Evolutionary conservation across 2,888 invertebrate species (phyloP).

Genomic region (Erebia ligea): DNA sequence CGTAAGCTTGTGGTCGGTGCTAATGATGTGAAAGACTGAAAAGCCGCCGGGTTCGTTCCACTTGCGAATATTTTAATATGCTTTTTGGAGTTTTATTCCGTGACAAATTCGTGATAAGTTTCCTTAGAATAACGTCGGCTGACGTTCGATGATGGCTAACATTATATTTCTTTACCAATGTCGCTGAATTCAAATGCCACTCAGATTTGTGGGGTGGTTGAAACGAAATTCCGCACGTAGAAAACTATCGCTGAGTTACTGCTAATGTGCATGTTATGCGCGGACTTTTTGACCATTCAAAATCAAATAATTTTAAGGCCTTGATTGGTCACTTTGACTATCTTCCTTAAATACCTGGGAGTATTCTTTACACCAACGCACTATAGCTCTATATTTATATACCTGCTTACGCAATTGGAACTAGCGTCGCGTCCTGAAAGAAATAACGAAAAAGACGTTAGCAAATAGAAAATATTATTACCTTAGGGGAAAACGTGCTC

Average conservation of each 20-base stretch:
- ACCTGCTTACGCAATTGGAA: not conserved
- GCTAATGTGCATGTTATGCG: too few relatives aligned
- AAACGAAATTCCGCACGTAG: too few relatives aligned
- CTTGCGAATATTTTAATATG: constrained; percentile 30
- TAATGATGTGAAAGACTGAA: constrained; percentile 60
- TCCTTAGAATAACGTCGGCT: not conserved
- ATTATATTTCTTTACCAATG: too few relatives aligned
- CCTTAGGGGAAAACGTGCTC: constrained; percentile 36
- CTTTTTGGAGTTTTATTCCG: constrained; percentile 14
- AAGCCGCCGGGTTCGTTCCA: constrained; percentile 30
- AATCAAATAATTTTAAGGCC: too few relatives aligned
- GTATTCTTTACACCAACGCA: too few relatives aligned
- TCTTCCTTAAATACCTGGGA: too few relatives aligned
- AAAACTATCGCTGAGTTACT: too few relatives aligned
- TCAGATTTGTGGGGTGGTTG: too few relatives aligned
- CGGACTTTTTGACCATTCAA: too few relatives aligned
- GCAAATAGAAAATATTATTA: constrained; percentile 33
- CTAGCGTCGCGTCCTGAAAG: not conserved
- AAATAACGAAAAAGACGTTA: constrained; percentile 34
- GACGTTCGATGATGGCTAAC: not conserved
- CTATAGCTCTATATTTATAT: too few relatives aligned
- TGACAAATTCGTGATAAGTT: not conserved
- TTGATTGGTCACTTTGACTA: too few relatives aligned
- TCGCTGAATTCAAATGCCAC: too few relatives aligned
- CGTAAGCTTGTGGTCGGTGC: constrained; percentile 66